Conservation (phyloP, 2,113 vertebrate species). For the Craseonycteris thonglongyai region DNA sequence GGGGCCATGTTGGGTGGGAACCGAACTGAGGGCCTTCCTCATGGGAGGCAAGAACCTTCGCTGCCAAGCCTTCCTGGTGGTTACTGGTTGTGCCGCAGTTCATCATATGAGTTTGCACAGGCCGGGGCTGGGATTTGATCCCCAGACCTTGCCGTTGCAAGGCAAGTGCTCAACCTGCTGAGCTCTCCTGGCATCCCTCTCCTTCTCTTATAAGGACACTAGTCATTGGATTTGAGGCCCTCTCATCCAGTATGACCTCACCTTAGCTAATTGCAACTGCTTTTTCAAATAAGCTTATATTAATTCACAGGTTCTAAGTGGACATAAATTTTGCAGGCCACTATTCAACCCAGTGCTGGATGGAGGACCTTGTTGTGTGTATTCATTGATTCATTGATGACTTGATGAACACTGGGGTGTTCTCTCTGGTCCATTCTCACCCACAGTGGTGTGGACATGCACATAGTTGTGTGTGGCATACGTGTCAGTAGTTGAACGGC, state of each 20-base stretch:
- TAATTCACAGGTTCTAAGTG: neutral
- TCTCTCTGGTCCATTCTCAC: neutral
- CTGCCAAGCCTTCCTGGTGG: no score
- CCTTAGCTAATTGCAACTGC: neutral
- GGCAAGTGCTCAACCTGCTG: no score
- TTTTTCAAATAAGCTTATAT: accelerated
- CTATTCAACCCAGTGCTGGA: accelerated
- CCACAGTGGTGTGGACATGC: accelerated
- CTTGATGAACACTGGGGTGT: accelerated
- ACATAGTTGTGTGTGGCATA: neutral
- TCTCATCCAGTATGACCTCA: accelerated
- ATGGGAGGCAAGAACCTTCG: no score
- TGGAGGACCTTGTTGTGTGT: accelerated
- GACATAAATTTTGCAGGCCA: neutral
- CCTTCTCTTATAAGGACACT: neutral
- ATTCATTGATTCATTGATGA: accelerated
- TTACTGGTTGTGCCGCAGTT: no score
- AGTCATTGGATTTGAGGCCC: neutral
- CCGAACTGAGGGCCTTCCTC: no score
- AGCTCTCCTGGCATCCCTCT: no score
- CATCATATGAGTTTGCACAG: no score
- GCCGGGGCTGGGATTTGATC: no score
- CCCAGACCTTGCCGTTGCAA: no score
- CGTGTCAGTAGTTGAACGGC: accelerated
- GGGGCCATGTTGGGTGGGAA: no score